phyloP scores from a whole-genome alignment of 2,113 vertebrate species.

The Pagrus major region DNA sequence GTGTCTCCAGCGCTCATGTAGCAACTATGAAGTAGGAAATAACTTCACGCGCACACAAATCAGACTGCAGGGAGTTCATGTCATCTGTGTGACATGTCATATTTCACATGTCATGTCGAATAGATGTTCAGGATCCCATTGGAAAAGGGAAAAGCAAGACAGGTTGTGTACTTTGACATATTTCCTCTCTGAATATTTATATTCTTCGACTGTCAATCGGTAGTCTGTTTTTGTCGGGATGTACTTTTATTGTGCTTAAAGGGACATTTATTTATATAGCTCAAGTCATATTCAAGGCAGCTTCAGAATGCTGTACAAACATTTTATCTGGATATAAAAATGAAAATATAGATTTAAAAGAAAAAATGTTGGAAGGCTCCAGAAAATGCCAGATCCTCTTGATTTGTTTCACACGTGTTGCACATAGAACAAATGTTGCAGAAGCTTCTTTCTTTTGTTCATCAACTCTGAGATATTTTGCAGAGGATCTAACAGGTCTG shows the following conservation, averaged over 20 bases:
- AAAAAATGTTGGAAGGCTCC: neutral
- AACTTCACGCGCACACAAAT: neutral
- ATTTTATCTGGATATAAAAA: neutral
- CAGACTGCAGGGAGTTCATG: constrained; percentile 6
- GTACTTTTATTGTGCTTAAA: neutral
- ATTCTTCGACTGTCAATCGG: constrained; percentile 10
- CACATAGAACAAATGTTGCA: neutral
- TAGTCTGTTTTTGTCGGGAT: neutral
- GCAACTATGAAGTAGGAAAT: constrained; percentile 8
- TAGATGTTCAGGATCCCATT: neutral
- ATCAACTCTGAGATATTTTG: neutral
- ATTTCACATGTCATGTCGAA: constrained; percentile 14
- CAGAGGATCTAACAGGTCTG: neutral
- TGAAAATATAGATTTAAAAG: neutral
- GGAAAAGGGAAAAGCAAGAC: neutral
- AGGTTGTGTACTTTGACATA: neutral
- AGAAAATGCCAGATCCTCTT: neutral
- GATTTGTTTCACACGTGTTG: neutral
- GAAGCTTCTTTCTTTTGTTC: neutral
- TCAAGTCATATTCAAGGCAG: neutral
- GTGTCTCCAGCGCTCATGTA: neutral
- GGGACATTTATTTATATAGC: neutral
- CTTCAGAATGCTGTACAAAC: neutral
- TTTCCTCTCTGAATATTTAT: constrained; percentile 8
- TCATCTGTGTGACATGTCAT: constrained; percentile 9